A percentile compares a stretch with the other conserved stretches of the same genome.
Conservation (phyloP, 2,888 invertebrate species). For the Saturnia japonica region DNA sequence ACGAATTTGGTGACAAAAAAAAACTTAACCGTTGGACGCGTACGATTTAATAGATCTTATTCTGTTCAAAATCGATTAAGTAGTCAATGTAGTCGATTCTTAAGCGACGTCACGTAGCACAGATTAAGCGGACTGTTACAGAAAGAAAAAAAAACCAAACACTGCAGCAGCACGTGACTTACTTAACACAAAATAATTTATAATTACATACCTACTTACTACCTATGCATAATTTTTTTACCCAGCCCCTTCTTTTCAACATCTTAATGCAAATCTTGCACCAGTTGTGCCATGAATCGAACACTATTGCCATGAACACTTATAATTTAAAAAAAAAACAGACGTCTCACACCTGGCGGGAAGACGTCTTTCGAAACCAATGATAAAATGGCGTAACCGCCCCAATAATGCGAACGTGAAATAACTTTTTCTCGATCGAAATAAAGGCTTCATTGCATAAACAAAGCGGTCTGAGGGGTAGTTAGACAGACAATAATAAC, state of each 20-base stretch:
- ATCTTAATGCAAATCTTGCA: conserved; percentile 80
- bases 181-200: background rate
- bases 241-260: conserved; percentile 55
- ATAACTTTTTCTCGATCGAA: conserved; percentile 61
- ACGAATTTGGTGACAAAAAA: background rate
- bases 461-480: conserved; percentile 46
- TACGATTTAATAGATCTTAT: conserved; percentile 9
- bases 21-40: background rate
- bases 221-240: conserved; percentile 39
- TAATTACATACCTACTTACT: conserved; percentile 7
- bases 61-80: conserved; percentile 39
- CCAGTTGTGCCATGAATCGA: conserved; percentile 63
- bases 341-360: conserved; percentile 70
- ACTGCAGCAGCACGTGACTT: conserved; percentile 54
- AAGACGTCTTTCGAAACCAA: conserved; percentile 46
- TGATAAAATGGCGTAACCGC: conserved; percentile 51
- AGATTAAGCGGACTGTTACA: conserved; percentile 27
- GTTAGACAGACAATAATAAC: conserved; percentile 59
- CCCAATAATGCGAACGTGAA: conserved; percentile 53
- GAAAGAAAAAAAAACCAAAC: conserved; percentile 60
- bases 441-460: conserved; percentile 70
- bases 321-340: conserved; percentile 55
- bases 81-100: conserved; percentile 39
- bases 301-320: conserved; percentile 60
- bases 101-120: conserved; percentile 35